phyloP scores from a whole-genome alignment of 1,140 invertebrate genomes.

The Gonioctena quinquepunctata region DNA sequence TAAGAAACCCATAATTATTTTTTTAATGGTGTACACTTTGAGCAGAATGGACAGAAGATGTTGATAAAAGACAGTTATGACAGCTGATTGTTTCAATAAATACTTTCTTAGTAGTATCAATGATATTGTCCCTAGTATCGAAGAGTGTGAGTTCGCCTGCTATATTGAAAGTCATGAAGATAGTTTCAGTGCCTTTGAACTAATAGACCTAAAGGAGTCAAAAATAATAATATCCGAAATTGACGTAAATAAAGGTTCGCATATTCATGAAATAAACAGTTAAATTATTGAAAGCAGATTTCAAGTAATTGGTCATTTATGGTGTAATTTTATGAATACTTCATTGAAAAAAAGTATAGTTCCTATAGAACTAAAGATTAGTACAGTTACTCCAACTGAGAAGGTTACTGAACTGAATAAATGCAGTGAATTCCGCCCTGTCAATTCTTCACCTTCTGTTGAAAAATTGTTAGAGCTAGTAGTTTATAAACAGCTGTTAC shows the following conservation, averaged over 20 bases:
- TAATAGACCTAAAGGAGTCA: not conserved
- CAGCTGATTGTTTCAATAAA: slow-evolving; percentile 4
- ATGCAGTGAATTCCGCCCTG: not conserved
- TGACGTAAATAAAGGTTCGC: slow-evolving; percentile 1
- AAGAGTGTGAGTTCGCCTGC: not conserved
- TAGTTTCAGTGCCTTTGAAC: slow-evolving; percentile 1
- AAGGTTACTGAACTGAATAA: not conserved
- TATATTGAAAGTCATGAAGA: slow-evolving; percentile 5
- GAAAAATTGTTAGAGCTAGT: slow-evolving; percentile 2
- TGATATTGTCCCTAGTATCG: not conserved
- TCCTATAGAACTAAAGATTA: slow-evolving; percentile 2
- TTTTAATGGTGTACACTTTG: slow-evolving; percentile 1
- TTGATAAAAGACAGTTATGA: slow-evolving; percentile 2
- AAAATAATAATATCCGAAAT: slow-evolving; percentile 1
- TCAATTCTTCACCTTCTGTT: not conserved
- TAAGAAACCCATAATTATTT: not conserved
- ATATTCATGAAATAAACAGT: not conserved
- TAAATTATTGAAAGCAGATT: slow-evolving; percentile 4
- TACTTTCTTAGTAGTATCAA: slow-evolving; percentile 10
- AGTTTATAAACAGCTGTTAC: not conserved
- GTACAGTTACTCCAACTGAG: not conserved
- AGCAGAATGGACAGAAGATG: not conserved
- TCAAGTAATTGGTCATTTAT: slow-evolving; percentile 3
- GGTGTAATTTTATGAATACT: not conserved
- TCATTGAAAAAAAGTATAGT: not conserved